Percentiles rank a stretch among this genome's conserved stretches.
Evolutionary conservation across 2,888 invertebrate genomes (phyloP).

Genomic region (Tetanocera ferruginea): DNA sequence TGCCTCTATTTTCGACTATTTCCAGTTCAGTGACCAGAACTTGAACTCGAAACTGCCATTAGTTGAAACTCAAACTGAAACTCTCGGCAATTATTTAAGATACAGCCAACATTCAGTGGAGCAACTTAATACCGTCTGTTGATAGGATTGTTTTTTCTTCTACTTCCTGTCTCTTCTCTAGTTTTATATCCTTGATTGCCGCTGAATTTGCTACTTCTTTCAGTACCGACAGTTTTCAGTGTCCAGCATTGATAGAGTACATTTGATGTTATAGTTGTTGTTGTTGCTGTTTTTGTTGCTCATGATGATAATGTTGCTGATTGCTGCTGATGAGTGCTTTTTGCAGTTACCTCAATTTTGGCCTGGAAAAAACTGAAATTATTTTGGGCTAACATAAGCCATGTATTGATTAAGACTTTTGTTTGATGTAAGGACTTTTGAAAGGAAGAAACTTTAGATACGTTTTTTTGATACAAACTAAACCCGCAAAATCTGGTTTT

Average conservation of each 20-base stretch:
- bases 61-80: constrained; percentile 29
- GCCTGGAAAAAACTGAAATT: background rate
- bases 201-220: too few species aligned
- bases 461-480: background rate
- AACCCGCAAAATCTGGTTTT: too few species aligned
- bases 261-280: too few species aligned
- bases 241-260: too few species aligned
- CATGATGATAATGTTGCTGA: background rate
- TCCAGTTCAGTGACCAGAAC: constrained; percentile 30
- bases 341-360: background rate
- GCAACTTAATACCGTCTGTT: constrained; percentile 31
- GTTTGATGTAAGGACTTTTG: too few species aligned
- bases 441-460: too few species aligned
- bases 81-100: constrained; percentile 35
- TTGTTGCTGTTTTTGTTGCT: background rate
- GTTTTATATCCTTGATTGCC: too few species aligned
- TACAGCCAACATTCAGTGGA: constrained; percentile 18
- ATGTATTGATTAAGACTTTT: too few species aligned
- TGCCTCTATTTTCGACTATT: constrained; percentile 7
- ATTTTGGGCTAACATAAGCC: too few species aligned
- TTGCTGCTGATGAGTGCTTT: background rate
- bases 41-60: constrained; percentile 39
- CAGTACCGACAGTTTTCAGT: too few species aligned
- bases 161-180: background rate
- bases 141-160: constrained; percentile 10